phyloP scores from a whole-genome alignment of 2,797 vertebrate genomes.

The Fratercula arctica region DNA sequence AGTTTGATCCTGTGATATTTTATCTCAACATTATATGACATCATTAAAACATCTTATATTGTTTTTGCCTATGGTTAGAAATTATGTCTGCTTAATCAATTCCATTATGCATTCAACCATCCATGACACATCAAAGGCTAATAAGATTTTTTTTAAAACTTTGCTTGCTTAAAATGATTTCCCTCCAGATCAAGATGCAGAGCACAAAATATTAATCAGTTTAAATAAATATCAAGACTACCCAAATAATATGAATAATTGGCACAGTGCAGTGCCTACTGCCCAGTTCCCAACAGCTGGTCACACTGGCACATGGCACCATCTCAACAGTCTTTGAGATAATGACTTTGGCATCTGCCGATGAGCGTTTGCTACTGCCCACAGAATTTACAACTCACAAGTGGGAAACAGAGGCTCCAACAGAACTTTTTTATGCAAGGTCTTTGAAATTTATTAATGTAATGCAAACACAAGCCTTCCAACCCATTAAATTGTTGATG shows the following conservation, averaged over 20 bases:
- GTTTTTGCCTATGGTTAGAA: conserved; percentile 74
- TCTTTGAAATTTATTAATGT: conserved; percentile 99
- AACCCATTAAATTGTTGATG: conserved; percentile 99
- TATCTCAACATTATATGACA: conserved; percentile 66
- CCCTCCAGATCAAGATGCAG: conserved; percentile 82
- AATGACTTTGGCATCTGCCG: conserved; percentile 99
- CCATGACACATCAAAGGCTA: conserved; percentile 79
- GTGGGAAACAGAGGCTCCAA: conserved; percentile 94
- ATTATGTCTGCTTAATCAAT: conserved; percentile 75
- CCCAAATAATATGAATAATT: conserved; percentile 96
- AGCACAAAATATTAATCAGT: conserved; percentile 92
- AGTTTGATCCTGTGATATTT: conserved; percentile 42
- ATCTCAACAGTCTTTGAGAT: conserved; percentile 97
- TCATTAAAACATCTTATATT: conserved; percentile 71
- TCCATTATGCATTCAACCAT: conserved; percentile 74
- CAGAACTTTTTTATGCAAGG: conserved; percentile 97
- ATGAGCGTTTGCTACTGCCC: conserved; percentile 91
- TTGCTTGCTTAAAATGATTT: conserved; percentile 82
- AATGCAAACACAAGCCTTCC: conserved; percentile 99
- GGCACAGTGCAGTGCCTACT: conserved; percentile 88
- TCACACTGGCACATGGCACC: conserved; percentile 91
- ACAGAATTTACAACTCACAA: conserved; percentile 98
- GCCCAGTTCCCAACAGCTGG: conserved; percentile 96
- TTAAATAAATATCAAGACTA: conserved; percentile 91
- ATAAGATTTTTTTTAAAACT: conserved; percentile 74